phyloP scores from a whole-genome alignment of 2,888 invertebrate genomes.

The Aphrophora alni region DNA sequence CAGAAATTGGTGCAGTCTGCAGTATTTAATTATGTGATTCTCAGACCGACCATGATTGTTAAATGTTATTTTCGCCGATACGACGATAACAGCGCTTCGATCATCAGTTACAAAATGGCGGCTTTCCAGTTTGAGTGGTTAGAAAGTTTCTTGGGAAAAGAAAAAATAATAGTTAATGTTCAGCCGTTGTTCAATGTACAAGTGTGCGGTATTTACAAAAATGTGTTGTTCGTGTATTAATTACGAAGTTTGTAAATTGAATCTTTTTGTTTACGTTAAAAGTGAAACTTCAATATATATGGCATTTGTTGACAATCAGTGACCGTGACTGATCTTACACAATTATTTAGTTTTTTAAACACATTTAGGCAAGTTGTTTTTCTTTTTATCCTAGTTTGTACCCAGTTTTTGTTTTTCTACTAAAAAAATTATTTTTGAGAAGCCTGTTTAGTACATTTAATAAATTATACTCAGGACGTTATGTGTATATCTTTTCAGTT shows the following conservation, averaged over 20 bases:
- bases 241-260: background rate
- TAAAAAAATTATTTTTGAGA: too few relatives aligned
- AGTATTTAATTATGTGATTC: too few relatives aligned
- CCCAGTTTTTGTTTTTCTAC: too few relatives aligned
- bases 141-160: background rate
- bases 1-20: too few relatives aligned
- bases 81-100: background rate
- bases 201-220: background rate
- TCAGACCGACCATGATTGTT: too few relatives aligned
- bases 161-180: background rate
- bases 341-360: background rate
- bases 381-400: background rate
- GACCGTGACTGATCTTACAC: background rate
- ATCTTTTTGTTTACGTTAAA: background rate
- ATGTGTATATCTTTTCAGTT: too few relatives aligned
- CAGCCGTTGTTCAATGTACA: background rate
- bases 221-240: background rate
- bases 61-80: background rate
- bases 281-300: background rate
- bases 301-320: slow-evolving; percentile 9
- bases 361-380: background rate
- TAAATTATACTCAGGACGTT: too few relatives aligned
- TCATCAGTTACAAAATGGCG: slow-evolving; percentile 1
- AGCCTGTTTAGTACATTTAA: too few relatives aligned
- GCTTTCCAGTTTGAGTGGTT: background rate